Conservation (phyloP, 2,888 invertebrate species). For the Rambutsinella grinnellia region DNA sequence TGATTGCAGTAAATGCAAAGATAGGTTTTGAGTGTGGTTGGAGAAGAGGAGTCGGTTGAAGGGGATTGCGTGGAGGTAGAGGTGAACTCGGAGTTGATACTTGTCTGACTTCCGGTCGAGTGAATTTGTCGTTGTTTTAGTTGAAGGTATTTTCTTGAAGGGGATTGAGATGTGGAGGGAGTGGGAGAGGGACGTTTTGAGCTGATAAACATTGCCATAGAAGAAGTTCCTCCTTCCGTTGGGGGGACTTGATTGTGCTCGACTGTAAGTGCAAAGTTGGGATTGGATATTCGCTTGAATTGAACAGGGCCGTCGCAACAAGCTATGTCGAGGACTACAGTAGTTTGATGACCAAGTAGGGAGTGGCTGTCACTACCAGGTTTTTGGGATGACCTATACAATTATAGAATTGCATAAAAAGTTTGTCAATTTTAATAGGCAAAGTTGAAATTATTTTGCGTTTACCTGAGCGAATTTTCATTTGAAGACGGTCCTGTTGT, state of each 20-base stretch:
- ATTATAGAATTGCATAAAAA: too few relatives aligned
- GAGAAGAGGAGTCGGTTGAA: background rate
- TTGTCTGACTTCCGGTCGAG: background rate
- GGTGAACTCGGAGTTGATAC: background rate
- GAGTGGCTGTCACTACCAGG: background rate
- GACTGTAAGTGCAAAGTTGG: constrained; percentile 77
- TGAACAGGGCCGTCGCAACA: constrained; percentile 92
- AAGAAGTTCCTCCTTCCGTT: background rate
- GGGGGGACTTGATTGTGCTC: constrained; percentile 64
- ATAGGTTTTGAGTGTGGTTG: constrained; percentile 70
- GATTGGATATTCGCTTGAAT: constrained; percentile 87
- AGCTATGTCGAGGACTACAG: constrained; percentile 82
- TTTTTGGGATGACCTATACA: too few relatives aligned
- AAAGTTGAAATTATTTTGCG: too few relatives aligned
- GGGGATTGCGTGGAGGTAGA: background rate
- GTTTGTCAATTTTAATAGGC: too few relatives aligned
- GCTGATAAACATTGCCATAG: too few relatives aligned
- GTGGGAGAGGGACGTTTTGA: too few relatives aligned
- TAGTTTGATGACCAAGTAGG: constrained; percentile 29
- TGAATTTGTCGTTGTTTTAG: background rate
- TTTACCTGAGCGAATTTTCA: too few relatives aligned
- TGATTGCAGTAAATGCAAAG: constrained; percentile 83
- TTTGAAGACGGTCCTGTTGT: too few relatives aligned
- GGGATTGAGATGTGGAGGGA: constrained; percentile 2
- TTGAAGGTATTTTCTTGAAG: background rate